Evolutionary conservation across 1,140 invertebrate genomes (phyloP).

Genomic region (Papilio glaucus): DNA sequence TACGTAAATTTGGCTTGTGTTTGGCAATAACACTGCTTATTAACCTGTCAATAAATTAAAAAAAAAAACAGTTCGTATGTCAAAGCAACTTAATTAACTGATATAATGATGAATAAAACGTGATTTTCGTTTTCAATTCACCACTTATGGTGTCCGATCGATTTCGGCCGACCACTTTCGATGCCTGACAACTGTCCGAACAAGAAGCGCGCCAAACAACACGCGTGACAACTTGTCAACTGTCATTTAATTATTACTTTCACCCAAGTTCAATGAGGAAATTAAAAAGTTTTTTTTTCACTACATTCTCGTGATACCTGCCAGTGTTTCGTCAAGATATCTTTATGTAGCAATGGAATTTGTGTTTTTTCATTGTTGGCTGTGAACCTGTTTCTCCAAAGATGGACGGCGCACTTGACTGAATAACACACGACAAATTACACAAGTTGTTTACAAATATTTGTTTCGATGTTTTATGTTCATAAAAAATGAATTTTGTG

Average conservation of each 20-base stretch:
- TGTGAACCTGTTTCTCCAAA: not conserved
- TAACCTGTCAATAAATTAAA: slow-evolving; percentile 28
- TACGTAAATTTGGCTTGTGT: not conserved
- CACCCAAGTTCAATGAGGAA: slow-evolving; percentile 33
- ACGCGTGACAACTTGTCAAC: slow-evolving; percentile 28
- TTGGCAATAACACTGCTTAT: not conserved
- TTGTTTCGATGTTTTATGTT: not conserved
- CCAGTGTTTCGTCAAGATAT: slow-evolving; percentile 19
- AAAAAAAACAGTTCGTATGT: slow-evolving; percentile 13
- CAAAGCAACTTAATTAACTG: slow-evolving; percentile 36
- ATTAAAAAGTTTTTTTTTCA: slow-evolving; percentile 18
- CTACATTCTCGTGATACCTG: not conserved
- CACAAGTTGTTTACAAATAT: slow-evolving; percentile 16
- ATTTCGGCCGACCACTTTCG: slow-evolving; percentile 30
- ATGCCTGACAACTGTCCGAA: slow-evolving; percentile 26
- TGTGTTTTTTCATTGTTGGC: slow-evolving; percentile 5
- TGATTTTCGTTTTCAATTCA: slow-evolving; percentile 33
- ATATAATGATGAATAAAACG: slow-evolving; percentile 23
- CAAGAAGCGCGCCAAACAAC: slow-evolving; percentile 37
- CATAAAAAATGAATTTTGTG: not conserved
- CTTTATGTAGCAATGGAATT: slow-evolving; percentile 4
- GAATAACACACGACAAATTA: slow-evolving; percentile 21
- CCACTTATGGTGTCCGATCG: slow-evolving; percentile 23
- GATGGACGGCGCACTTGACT: not conserved
- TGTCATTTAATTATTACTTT: slow-evolving; percentile 38